phyloP scores from a whole-genome alignment of 23 tunicate species.

The Halocynthia roretzi region DNA sequence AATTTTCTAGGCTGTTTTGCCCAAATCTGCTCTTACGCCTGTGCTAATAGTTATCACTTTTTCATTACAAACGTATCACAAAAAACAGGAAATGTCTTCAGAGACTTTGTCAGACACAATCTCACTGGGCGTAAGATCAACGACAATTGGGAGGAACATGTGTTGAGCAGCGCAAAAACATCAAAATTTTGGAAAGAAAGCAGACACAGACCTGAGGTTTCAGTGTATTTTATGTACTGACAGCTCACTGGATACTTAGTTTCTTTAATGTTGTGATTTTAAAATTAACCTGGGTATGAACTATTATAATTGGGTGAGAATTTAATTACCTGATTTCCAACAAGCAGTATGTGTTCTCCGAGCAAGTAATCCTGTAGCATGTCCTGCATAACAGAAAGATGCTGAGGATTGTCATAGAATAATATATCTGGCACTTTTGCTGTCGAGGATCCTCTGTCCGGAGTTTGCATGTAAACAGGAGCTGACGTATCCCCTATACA shows the following conservation, averaged over 20 bases:
- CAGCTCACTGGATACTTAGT: neutral
- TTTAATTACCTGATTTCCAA: constrained; percentile 76
- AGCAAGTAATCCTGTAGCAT: constrained; percentile 83
- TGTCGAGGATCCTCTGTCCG: constrained; percentile 38
- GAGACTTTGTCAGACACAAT: too few species aligned
- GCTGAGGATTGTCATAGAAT: constrained; percentile 91
- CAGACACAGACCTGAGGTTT: neutral
- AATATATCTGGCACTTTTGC: constrained; percentile 87
- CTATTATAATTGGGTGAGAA: neutral
- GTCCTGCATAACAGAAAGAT: constrained; percentile 81
- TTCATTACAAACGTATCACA: too few species aligned
- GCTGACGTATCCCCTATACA: constrained; percentile 44
- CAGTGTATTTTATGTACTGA: neutral
- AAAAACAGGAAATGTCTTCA: too few species aligned
- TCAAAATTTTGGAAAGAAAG: neutral
- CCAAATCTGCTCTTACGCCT: too few species aligned
- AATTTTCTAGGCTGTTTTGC: too few species aligned
- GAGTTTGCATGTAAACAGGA: constrained; percentile 48
- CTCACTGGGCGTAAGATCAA: too few species aligned
- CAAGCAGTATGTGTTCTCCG: constrained; percentile 89
- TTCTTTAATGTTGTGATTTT: neutral
- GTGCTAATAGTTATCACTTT: too few species aligned
- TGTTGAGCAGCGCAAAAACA: too few species aligned
- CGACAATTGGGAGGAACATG: too few species aligned
- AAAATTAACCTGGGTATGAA: neutral